These are phyloP conservation scores for Agrypnus murinus DNA, from an alignment of 2,888 invertebrate genomes.

Conservation along the genomic window DNA sequence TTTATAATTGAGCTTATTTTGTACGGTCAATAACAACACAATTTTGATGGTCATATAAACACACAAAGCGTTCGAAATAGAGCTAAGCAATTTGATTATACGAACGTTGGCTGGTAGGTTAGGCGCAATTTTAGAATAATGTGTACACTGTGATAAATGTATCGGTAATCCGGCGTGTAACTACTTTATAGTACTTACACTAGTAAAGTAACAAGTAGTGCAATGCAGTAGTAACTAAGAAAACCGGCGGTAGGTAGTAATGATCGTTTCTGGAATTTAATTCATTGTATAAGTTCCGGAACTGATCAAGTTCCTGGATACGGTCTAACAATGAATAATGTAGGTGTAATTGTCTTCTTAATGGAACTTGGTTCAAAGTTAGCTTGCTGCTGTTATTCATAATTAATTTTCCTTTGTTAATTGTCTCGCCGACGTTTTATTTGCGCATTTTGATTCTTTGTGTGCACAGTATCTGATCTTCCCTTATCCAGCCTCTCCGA, in stretches of 20 bases:
- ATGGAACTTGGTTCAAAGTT: constrained; percentile 30
- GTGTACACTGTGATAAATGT: constrained; percentile 32
- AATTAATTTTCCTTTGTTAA: constrained; percentile 41
- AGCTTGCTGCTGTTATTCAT: constrained; percentile 37
- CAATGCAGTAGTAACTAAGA: constrained; percentile 29
- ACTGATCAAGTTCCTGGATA: constrained; percentile 37
- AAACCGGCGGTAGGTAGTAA: constrained; percentile 17
- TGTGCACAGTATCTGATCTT: constrained; percentile 15
- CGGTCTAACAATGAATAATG: constrained; percentile 34
- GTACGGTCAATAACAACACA: constrained; percentile 33
- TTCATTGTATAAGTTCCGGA: constrained; percentile 34
- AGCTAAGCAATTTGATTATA: constrained; percentile 12
- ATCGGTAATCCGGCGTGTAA: constrained; percentile 36
- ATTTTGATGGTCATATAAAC: constrained; percentile 28
- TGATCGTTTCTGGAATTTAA: constrained; percentile 38
- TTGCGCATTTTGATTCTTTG: constrained; percentile 31
- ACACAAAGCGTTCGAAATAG: constrained; percentile 5
- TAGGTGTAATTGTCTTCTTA: constrained; percentile 37
- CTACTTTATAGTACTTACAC: too few relatives aligned
- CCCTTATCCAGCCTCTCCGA: too few relatives aligned
- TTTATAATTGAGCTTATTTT: constrained; percentile 40
- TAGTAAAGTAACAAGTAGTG: too few relatives aligned
- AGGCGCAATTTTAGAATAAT: constrained; percentile 14
- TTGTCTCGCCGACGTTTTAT: constrained; percentile 34
- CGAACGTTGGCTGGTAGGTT: constrained; percentile 5